A percentile compares a stretch with the other conserved stretches of the same genome.
Conservation (phyloP, 2,797 vertebrate genomes). For the Anas georgica region DNA sequence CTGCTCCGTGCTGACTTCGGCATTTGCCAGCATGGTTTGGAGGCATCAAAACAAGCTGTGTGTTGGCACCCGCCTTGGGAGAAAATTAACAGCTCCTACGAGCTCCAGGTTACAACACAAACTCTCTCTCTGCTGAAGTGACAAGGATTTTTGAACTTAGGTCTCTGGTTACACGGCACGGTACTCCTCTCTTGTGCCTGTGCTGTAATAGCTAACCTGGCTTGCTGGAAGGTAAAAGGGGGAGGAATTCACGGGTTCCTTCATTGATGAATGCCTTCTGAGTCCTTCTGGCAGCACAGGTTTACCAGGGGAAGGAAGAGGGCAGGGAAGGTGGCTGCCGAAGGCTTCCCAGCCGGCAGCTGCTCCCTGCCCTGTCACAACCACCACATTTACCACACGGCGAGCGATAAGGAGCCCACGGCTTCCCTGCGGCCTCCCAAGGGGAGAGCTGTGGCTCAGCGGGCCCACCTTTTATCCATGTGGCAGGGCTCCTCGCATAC, state of each 20-base stretch:
- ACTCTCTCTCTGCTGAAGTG: neutral
- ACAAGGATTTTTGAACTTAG: neutral
- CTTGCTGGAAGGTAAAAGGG: neutral
- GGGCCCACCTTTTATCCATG: accelerated
- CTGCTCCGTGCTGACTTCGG: neutral
- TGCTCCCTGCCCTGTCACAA: accelerated
- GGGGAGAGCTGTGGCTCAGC: neutral
- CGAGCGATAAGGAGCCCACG: neutral
- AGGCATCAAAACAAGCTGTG: conserved; percentile 36
- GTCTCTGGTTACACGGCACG: neutral
- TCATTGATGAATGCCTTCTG: neutral
- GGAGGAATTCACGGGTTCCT: neutral
- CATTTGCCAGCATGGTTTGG: conserved; percentile 24
- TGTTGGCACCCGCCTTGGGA: neutral
- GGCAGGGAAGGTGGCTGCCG: neutral
- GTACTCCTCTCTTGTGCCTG: neutral
- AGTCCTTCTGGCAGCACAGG: neutral
- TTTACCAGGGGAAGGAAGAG: neutral
- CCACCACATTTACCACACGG: accelerated
- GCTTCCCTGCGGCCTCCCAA: neutral
- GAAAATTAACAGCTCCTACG: neutral
- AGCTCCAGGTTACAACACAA: neutral
- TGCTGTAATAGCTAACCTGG: neutral
- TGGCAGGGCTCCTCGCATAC: accelerated
- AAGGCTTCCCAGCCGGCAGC: neutral